Base-by-base conservation (phyloP, 1,140 invertebrate species). In the Hypsibius dujardini region DNA sequence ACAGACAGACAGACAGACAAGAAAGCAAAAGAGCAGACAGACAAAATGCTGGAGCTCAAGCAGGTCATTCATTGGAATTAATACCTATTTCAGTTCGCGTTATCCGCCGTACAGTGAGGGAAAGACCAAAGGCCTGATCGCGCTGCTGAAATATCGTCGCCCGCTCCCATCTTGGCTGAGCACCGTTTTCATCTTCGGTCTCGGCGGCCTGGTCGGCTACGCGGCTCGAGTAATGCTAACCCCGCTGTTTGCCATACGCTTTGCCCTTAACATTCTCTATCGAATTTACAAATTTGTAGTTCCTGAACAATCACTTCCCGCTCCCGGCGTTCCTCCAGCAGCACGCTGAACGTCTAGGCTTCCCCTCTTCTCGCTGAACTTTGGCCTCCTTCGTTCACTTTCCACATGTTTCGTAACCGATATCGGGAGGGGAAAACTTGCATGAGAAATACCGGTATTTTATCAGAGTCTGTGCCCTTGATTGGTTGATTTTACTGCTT, bases 61-160 rank as follows among this genome's bases (percentile, higher is more conserved):
- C 28, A 28, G 28, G 28, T 28, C 28, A 28, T 28, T 28, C 28
- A 28, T 28, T 28, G 28, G 28, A 28, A 28, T 28, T 28, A 28
- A 28, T 28, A 47, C 56, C 56, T 74, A 45, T 83, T 80, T 59
- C 79, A 90, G 89, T 45, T 79, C 83, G 1, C 84, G 90, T 42
- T 92, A 92, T 81, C 90, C 90, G n/a, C 90, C 90, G 0, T 92
- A 91, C 77, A 84, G 84, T 2, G 88, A 92, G 12, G 84, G 81
- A 47, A 92, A 92, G 76, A 77, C 87, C 14, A 83, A 80, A 42
- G 78, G 87, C 59, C 77, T 91, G 12, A 75, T 76, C 12, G 77
- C 82, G 46, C 76, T 90, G 59, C 77, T 87, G 77, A 82, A 81
- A 72, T 89, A 87, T 76, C 81, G 86, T 56, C 79, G 82, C 46